These are phyloP conservation scores for Chitala chitala DNA, from an alignment of 2,113 vertebrate species.

Conservation along the genomic window DNA sequence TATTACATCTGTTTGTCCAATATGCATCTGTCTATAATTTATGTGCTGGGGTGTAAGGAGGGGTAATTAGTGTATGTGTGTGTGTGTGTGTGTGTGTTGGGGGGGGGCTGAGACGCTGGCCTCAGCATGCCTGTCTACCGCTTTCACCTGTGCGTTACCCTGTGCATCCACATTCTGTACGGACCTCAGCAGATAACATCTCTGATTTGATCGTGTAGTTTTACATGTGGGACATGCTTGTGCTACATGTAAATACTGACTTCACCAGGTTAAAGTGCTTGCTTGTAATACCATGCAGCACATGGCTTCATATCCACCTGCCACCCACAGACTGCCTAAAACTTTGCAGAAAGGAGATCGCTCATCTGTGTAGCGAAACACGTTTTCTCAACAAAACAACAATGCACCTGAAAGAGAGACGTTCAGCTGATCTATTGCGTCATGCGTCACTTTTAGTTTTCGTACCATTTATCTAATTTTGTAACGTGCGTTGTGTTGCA, in stretches of 20 bases:
- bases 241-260: neutral
- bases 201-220: neutral
- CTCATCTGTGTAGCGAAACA: conserved; percentile 1
- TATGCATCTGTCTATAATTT: neutral
- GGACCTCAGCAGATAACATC: neutral
- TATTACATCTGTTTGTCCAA: neutral
- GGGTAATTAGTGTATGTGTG: neutral
- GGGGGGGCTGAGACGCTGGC: too few relatives aligned
- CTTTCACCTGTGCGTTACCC: neutral
- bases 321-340: neutral
- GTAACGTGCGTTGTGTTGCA: neutral
- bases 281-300: neutral
- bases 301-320: neutral
- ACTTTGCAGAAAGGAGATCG: neutral
- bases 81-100: conserved; percentile 9
- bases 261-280: neutral
- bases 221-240: neutral
- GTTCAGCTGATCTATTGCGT: neutral
- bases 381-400: neutral
- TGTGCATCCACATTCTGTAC: too few relatives aligned
- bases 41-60: neutral
- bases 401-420: neutral
- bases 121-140: too few relatives aligned
- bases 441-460: neutral
- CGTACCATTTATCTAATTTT: neutral